Evolutionary conservation across 2,797 vertebrate genomes (phyloP).

Genomic region (Hozukius guyotensis): DNA sequence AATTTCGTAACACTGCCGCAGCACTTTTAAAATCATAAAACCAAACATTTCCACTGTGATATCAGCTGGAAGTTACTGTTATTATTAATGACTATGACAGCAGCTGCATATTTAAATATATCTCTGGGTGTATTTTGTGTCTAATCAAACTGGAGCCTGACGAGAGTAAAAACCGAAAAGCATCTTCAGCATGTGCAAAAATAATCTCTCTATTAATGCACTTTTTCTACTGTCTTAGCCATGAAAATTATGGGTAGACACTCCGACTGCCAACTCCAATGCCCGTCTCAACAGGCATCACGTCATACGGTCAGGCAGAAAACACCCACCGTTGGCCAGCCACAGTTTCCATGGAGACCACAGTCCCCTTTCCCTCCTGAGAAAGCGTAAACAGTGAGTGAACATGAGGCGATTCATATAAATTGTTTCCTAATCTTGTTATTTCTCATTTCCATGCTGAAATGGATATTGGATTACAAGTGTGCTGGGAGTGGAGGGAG

Average conservation of each 20-base stretch:
- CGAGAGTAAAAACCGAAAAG: neutral
- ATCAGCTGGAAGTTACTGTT: conserved; percentile 21
- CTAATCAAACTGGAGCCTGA: conserved; percentile 26
- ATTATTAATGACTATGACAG: conserved; percentile 18
- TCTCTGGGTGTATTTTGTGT: conserved; percentile 2
- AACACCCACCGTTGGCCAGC: conserved; percentile 68
- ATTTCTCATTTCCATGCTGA: conserved; percentile 80
- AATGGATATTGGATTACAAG: conserved; percentile 77
- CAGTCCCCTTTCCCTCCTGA: conserved; percentile 66
- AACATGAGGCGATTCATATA: conserved; percentile 81
- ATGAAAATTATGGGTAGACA: conserved; percentile 68
- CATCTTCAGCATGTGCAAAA: neutral
- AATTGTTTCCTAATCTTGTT: conserved; percentile 85
- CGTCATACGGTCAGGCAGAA: conserved; percentile 68
- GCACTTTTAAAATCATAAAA: conserved; percentile 53
- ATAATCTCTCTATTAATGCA: conserved; percentile 43
- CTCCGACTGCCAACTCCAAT: conserved; percentile 77
- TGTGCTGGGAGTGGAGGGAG: conserved; percentile 32
- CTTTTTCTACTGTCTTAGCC: conserved; percentile 64
- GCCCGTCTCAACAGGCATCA: conserved; percentile 72
- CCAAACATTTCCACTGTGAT: conserved; percentile 24
- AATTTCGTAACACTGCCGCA: conserved; percentile 24
- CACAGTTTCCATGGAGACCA: conserved; percentile 85
- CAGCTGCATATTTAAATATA: conserved; percentile 25
- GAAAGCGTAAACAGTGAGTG: conserved; percentile 78